Evolutionary conservation across 2,888 invertebrate species (phyloP).

Genomic region (Malthinus flaveolus): DNA sequence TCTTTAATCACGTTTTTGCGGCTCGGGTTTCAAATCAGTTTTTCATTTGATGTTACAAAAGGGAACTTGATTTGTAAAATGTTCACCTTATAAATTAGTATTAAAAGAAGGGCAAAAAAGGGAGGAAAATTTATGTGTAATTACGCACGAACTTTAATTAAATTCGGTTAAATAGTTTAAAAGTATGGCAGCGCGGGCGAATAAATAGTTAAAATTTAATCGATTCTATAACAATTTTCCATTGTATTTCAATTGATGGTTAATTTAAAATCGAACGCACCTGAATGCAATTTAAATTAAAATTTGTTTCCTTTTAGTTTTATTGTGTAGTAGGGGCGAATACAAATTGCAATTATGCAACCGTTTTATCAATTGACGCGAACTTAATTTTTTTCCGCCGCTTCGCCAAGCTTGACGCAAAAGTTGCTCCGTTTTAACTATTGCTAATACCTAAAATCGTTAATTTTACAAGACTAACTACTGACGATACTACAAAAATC

Average conservation of each 20-base stretch:
- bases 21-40: constrained; percentile 17
- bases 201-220: constrained; percentile 18
- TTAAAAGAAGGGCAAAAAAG: not conserved
- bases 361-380: too few species aligned
- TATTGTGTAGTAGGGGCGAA: not conserved
- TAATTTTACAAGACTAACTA: too few species aligned
- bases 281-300: not conserved
- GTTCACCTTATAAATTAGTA: constrained; percentile 20
- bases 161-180: constrained; percentile 15
- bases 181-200: not conserved
- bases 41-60: constrained; percentile 17
- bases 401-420: too few species aligned
- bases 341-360: too few species aligned
- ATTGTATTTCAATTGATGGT: not conserved
- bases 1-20: constrained; percentile 19
- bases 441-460: too few species aligned
- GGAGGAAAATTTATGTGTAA: constrained; percentile 12
- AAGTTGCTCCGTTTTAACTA: too few species aligned
- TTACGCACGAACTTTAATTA: constrained; percentile 21
- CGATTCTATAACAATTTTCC: not conserved
- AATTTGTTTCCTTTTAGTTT: not conserved
- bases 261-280: not conserved
- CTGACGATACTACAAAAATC: too few species aligned
- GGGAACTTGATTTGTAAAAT: constrained; percentile 14
- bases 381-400: too few species aligned